Evolutionary conservation across 2,888 invertebrate genomes (phyloP).

Genomic region (Troilus luridus): DNA sequence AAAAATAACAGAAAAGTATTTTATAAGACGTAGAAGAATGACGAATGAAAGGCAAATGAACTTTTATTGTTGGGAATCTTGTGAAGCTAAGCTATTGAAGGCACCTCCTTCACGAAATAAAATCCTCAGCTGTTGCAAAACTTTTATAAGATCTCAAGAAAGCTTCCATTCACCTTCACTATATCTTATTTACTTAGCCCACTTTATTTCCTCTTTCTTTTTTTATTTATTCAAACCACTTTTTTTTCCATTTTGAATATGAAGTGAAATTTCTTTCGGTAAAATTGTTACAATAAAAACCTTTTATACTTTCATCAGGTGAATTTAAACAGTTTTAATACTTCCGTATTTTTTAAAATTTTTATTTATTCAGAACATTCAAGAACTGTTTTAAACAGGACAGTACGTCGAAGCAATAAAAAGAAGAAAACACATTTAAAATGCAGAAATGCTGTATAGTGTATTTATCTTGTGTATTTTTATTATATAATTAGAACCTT

Average conservation of each 20-base stretch:
- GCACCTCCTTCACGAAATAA: background rate
- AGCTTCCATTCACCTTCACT: background rate
- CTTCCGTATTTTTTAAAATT: no score
- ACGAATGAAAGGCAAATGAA: constrained; percentile 16
- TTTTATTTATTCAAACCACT: background rate
- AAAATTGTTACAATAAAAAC: no score
- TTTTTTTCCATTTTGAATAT: background rate
- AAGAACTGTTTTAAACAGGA: no score
- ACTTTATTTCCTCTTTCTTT: background rate
- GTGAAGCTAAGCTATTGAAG: background rate
- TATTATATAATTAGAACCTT: no score
- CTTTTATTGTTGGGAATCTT: constrained; percentile 17
- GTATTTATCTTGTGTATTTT: no score
- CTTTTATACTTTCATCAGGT: no score
- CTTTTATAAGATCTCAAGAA: constrained; percentile 1
- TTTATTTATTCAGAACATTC: no score
- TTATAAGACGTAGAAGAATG: background rate
- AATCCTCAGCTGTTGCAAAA: background rate
- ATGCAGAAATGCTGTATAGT: no score
- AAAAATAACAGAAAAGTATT: background rate
- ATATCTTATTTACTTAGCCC: background rate
- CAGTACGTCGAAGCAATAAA: no score
- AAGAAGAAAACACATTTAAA: no score
- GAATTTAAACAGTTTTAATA: no score
- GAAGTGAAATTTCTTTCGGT: background rate